phyloP scores from a whole-genome alignment of 2,113 vertebrate species.

The Chiloscyllium plagiosum region DNA sequence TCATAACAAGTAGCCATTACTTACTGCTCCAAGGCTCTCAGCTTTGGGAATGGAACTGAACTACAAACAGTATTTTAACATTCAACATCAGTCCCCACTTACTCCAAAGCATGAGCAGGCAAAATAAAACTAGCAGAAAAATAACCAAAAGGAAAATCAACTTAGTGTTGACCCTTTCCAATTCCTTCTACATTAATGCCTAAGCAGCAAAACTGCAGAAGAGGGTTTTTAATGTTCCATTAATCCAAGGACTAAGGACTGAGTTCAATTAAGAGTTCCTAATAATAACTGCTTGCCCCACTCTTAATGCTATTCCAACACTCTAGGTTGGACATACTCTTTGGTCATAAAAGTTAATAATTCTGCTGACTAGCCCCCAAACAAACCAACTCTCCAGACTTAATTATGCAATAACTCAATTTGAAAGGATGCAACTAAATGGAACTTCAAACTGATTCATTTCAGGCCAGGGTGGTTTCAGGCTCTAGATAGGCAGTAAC shows the following conservation, averaged over 20 bases:
- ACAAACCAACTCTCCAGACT: neutral
- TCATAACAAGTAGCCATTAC: neutral
- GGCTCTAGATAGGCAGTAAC: too few relatives aligned
- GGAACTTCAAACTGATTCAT: neutral
- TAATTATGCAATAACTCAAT: neutral
- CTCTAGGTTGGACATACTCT: neutral
- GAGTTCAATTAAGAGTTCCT: neutral
- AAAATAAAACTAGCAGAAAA: constrained; percentile 1
- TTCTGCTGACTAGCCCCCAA: neutral
- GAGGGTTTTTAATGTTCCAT: neutral
- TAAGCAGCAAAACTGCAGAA: neutral
- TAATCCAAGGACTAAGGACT: neutral
- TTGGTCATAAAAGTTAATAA: neutral
- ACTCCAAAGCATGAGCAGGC: neutral
- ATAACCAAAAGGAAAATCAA: neutral
- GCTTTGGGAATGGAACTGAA: neutral
- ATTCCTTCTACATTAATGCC: neutral
- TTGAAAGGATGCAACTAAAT: neutral
- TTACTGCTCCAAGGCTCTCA: neutral
- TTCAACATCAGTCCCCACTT: neutral
- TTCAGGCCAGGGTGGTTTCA: neutral
- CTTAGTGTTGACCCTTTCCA: neutral
- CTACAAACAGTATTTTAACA: neutral
- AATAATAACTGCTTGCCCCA: too few relatives aligned
- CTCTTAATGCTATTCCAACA: neutral